Evolutionary conservation across 2,888 invertebrate species (phyloP).

Genomic region (Cheilosia vernalis): DNA sequence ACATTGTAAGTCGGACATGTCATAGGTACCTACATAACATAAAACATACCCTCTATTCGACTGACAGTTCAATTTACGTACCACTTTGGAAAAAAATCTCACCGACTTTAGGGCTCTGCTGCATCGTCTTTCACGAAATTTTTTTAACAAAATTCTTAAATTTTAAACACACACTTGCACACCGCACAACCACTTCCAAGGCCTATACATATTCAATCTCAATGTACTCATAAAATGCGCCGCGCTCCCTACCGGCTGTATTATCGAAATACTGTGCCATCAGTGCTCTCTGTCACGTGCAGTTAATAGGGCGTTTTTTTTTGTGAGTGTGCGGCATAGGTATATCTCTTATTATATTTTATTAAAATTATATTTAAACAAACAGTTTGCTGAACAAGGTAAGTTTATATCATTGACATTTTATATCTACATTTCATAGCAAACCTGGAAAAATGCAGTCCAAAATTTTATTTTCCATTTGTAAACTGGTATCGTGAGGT

Average conservation of each 20-base stretch:
- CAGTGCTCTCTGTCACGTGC: constrained; percentile 59
- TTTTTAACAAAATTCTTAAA: neutral
- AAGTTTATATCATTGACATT: constrained; percentile 11
- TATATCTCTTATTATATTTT: neutral
- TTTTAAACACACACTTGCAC: constrained; percentile 4
- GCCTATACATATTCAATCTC: constrained; percentile 9
- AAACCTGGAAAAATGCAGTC: neutral
- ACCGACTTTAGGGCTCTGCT: neutral
- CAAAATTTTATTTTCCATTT: neutral
- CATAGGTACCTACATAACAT: no score
- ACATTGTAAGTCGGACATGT: no score
- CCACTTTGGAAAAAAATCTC: no score
- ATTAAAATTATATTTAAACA: constrained; percentile 3
- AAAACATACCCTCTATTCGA: no score
- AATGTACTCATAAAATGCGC: constrained; percentile 23
- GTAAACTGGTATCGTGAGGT: neutral
- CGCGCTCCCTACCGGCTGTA: constrained; percentile 56
- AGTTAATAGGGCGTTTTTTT: constrained; percentile 50
- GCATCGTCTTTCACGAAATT: neutral
- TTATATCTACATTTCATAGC: neutral
- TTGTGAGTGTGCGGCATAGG: constrained; percentile 32
- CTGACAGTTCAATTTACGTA: no score
- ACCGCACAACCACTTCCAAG: constrained; percentile 1
- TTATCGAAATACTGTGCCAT: constrained; percentile 30
- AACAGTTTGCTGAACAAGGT: constrained; percentile 20